phyloP scores from a whole-genome alignment of 2,797 vertebrate species.

The Hydrocynus forskahlii region DNA sequence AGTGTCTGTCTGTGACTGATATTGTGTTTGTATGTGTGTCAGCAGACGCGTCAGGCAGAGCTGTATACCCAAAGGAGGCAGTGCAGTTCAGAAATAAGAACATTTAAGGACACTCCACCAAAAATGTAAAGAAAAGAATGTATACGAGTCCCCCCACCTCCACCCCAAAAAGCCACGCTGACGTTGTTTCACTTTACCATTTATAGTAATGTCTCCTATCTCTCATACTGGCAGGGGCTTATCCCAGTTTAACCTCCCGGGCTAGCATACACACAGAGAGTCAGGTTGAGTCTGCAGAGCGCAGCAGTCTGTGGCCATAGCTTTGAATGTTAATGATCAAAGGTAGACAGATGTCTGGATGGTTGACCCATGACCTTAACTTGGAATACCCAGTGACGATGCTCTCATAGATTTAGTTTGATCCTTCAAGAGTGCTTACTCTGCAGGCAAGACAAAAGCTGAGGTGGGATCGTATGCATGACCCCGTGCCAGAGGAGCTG shows the following conservation, averaged over 20 bases:
- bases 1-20: background rate
- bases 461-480: background rate
- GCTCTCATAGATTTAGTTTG: background rate
- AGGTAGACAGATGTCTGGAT: conserved; percentile 17
- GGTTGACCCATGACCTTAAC: conserved; percentile 14
- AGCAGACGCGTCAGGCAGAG: background rate
- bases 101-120: conserved; percentile 18
- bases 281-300: conserved; percentile 25
- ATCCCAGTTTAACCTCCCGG: conserved; percentile 31
- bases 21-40: background rate
- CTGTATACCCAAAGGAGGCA: background rate
- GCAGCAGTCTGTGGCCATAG: background rate
- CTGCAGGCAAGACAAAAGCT: conserved; percentile 15
- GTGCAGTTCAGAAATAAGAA: background rate
- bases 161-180: background rate
- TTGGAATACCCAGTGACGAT: background rate
- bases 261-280: conserved; percentile 27
- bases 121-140: conserved; percentile 37
- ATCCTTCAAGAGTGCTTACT: background rate
- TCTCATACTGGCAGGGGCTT: conserved; percentile 24
- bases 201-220: conserved; percentile 39
- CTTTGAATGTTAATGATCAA: conserved; percentile 26
- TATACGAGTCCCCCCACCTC: background rate
- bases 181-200: conserved; percentile 33
- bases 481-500: conserved; percentile 3